Base-by-base conservation (phyloP, 2,797 vertebrate species). In the Etheostoma nigrum region DNA sequence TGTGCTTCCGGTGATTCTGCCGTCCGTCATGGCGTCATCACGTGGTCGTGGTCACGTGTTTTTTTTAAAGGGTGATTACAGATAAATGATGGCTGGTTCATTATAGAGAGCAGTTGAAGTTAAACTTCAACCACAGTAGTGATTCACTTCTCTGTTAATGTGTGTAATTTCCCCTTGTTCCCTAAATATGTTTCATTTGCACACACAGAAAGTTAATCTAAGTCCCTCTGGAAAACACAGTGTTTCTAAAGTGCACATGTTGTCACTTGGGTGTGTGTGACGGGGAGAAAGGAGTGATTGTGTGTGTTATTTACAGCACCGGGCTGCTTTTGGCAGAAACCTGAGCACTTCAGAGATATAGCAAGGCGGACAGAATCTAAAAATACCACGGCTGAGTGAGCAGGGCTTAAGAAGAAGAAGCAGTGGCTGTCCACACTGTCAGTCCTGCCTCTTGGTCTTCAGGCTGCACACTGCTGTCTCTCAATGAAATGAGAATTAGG, bases 301-400 rank as follows among this genome's bases (percentile, higher is more conserved):
- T 74, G 70, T 82, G 79, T 83, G 77, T 84, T 88, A 81, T 88
- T 85, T 91, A 82, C 71, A 77, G 61, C 68, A 83, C 0, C 12
- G 63, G 85, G 68, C 76, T 77, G 84, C 86, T 79, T 86, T 74
- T 67, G 82, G 85, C 61, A 15, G 81, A 89, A 90, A 89, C 76
- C 85, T 85, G 83, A 90, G 85, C 84, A 68, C 81, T 91, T 72
- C 79, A 86, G 86, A 85, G 83, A 88, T 61, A 88, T 27, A 80
- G 88, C 69, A 64, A 86, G 85, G 85, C 59, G 54, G 83, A 86
- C 84, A 73, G 89, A 86, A 91, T 90, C 90, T 92, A 93, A 91
- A 94, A 93, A 92, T 91, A 91, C 80, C 86, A 72, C 30, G 72
- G 74, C 76, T 91, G 83, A 92, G 83, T 77, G 91, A 90, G 81